These are phyloP conservation scores for Macropodus opercularis DNA, from an alignment of 2,797 vertebrate genomes.

Conservation along the genomic window DNA sequence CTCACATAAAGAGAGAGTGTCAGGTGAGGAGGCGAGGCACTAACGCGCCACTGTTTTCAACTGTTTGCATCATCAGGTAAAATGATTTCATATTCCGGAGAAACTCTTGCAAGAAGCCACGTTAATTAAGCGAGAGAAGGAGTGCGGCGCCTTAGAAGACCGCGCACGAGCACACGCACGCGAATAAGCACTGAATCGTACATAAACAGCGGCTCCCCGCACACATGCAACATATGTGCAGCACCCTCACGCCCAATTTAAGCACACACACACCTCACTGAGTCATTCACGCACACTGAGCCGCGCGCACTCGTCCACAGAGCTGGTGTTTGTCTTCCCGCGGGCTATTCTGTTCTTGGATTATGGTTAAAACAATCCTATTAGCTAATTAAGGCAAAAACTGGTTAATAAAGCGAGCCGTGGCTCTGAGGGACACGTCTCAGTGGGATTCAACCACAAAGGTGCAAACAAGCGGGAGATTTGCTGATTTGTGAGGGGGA, in stretches of 20 bases:
- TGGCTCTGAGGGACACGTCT: conserved; percentile 56
- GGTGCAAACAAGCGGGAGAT: conserved; percentile 62
- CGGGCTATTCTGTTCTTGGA: conserved; percentile 75
- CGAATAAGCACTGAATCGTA: background rate
- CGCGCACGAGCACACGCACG: conserved; percentile 15
- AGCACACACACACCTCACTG: conserved; percentile 29
- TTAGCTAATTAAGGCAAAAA: conserved; percentile 81
- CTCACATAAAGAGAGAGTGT: conserved; percentile 52
- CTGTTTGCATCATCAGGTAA: conserved; percentile 80
- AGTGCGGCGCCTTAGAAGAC: conserved; percentile 43
- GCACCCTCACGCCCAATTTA: conserved; percentile 22
- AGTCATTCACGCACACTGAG: no score
- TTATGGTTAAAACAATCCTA: conserved; percentile 80
- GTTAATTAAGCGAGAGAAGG: conserved; percentile 66
- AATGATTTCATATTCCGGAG: conserved; percentile 71
- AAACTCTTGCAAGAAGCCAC: conserved; percentile 67
- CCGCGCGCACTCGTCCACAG: conserved; percentile 30
- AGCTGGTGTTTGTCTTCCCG: conserved; percentile 68
- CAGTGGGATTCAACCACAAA: conserved; percentile 59
- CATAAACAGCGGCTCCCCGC: conserved; percentile 23
- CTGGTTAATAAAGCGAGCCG: conserved; percentile 68
- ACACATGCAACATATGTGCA: conserved; percentile 6
- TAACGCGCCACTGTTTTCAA: conserved; percentile 61
- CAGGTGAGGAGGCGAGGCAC: conserved; percentile 58
- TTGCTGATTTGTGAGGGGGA: conserved; percentile 67